Evolutionary conservation across 2,113 vertebrate genomes (phyloP).

Genomic region (Arvicanthis niloticus): DNA sequence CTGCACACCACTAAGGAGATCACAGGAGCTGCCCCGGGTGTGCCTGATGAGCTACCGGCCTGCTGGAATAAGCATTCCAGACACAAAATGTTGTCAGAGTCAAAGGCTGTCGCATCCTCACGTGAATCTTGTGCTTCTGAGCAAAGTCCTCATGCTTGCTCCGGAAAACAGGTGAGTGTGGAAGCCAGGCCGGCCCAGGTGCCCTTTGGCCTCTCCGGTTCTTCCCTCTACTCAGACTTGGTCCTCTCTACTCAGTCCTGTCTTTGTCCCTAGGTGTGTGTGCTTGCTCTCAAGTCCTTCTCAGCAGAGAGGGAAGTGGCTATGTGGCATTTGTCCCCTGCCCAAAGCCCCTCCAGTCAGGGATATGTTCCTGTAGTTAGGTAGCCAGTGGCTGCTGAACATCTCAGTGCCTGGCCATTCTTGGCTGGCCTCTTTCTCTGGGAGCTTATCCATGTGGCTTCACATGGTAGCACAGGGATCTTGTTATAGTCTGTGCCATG

Average conservation of each 20-base stretch:
- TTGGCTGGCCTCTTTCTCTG: not conserved
- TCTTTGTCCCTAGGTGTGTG: not conserved
- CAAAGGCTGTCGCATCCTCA: not conserved
- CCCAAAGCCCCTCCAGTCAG: not conserved
- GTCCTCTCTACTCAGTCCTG: not conserved
- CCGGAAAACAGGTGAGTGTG: not conserved
- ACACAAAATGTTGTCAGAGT: not conserved
- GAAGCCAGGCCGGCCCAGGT: not conserved
- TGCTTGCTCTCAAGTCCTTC: not conserved
- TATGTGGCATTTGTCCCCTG: not conserved
- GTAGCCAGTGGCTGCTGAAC: too few species aligned
- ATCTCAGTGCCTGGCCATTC: not conserved
- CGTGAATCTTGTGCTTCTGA: slow-evolving; percentile 7
- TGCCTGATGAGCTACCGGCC: not conserved
- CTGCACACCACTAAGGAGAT: not conserved
- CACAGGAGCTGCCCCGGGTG: not conserved
- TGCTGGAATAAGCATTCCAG: slow-evolving; percentile 51
- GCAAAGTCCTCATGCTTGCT: not conserved
- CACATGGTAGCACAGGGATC: not conserved
- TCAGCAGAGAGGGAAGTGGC: not conserved
- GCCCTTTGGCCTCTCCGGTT: not conserved
- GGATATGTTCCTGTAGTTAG: not conserved
- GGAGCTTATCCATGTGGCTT: not conserved
- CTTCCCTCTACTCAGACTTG: not conserved
- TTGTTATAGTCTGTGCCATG: not conserved